These are phyloP conservation scores for Callorhinus ursinus DNA, from an alignment of 2,113 vertebrate species.

Conservation along the genomic window DNA sequence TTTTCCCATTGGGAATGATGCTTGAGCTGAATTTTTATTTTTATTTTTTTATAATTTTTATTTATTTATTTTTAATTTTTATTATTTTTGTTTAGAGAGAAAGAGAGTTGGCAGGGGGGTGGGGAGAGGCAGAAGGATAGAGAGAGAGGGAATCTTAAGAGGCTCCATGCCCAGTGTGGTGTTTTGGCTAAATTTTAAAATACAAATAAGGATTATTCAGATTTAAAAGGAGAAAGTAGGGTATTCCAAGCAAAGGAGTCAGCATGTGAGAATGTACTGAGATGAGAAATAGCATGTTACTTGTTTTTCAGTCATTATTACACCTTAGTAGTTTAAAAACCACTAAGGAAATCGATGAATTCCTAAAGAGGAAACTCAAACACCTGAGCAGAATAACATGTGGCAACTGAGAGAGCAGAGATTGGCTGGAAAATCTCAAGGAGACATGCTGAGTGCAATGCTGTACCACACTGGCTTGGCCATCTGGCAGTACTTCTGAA, in stretches of 20 bases:
- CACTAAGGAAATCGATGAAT: neutral
- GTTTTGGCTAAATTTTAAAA: neutral
- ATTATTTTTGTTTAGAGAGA: neutral
- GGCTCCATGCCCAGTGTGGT: neutral
- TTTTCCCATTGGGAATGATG: neutral
- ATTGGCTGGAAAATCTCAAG: neutral
- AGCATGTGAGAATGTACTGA: slow-evolving; percentile 1
- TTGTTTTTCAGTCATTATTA: slow-evolving; percentile 8
- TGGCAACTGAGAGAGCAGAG: neutral
- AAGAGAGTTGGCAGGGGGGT: neutral
- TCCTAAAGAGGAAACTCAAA: neutral
- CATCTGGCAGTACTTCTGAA: slow-evolving; percentile 35
- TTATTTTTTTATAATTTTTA: neutral
- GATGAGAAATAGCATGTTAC: neutral
- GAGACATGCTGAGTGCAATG: neutral
- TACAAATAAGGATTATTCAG: neutral
- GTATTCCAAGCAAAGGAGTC: neutral
- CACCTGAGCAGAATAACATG: slow-evolving; percentile 20
- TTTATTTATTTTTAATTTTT: no score
- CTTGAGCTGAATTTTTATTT: neutral
- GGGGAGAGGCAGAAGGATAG: neutral
- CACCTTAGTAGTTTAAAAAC: slow-evolving; percentile 7
- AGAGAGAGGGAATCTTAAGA: neutral
- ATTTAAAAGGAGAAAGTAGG: neutral
- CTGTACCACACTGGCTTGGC: neutral